Conservation (phyloP, 2,888 invertebrate species). For the Panorpa germanica region DNA sequence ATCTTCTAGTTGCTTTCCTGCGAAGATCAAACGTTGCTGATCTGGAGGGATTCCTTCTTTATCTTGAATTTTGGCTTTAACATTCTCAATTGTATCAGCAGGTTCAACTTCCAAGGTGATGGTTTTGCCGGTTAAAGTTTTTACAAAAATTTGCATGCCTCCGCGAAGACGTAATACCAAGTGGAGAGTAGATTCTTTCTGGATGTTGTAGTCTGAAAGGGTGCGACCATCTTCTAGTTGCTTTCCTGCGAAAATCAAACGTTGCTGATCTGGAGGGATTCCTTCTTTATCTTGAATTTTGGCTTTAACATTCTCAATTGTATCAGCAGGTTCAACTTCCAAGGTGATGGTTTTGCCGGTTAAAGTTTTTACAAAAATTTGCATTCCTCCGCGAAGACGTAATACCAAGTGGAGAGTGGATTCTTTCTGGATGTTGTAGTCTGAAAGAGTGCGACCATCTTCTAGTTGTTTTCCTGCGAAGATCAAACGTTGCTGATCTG, state of each 20-base stretch:
- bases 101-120: constrained; percentile 35
- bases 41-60: constrained; percentile 41
- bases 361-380: constrained; percentile 25
- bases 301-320: constrained; percentile 38
- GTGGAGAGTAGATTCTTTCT: constrained; percentile 41
- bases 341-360: constrained; percentile 25
- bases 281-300: constrained; percentile 33
- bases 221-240: constrained; percentile 51
- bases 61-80: constrained; percentile 35
- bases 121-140: constrained; percentile 32
- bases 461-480: constrained; percentile 41
- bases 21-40: constrained; percentile 37
- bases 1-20: constrained; percentile 41
- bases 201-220: constrained; percentile 46
- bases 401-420: constrained; percentile 35
- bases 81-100: constrained; percentile 38
- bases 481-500: constrained; percentile 37
- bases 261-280: constrained; percentile 35
- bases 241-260: constrained; percentile 41
- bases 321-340: constrained; percentile 24
- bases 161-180: constrained; percentile 39
- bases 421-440: constrained; percentile 43
- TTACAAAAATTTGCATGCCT: constrained; percentile 36
- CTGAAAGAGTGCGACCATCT: constrained; percentile 36
- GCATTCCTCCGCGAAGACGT: constrained; percentile 28